A percentile compares a stretch with the other conserved stretches of the same genome.
phyloP scores from a whole-genome alignment of 2,888 invertebrate species.

The Drosophila mimetica region DNA sequence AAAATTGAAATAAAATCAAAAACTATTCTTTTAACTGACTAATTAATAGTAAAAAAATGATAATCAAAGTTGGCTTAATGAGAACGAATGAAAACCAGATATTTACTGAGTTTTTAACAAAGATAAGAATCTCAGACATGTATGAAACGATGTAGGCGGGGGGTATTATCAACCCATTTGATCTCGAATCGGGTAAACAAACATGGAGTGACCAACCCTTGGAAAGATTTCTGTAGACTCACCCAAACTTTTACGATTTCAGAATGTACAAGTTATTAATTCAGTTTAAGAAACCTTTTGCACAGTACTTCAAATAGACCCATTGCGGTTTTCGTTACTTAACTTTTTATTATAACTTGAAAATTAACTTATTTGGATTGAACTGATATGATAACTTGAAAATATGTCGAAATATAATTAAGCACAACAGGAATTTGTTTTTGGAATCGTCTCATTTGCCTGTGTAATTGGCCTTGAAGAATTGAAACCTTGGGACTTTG shows the following conservation, averaged over 20 bases:
- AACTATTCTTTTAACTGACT: slow-evolving; percentile 22
- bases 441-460: too few species aligned
- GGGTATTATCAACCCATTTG: not conserved
- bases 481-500: too few species aligned
- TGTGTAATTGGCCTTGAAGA: too few species aligned
- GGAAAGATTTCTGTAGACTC: not conserved
- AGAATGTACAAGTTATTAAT: too few species aligned
- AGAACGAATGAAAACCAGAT: not conserved
- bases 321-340: not conserved
- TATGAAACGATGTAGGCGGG: not conserved
- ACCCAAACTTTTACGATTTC: not conserved
- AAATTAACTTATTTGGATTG: not conserved
- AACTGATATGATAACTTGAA: not conserved
- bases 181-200: not conserved
- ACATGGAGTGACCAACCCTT: not conserved
- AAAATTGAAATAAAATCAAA: slow-evolving; percentile 46
- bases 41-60: slow-evolving; percentile 6
- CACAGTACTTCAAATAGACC: too few species aligned
- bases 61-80: slow-evolving; percentile 4
- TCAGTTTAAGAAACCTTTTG: not conserved
- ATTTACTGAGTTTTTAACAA: not conserved
- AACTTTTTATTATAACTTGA: not conserved
- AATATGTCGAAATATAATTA: not conserved
- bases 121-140: not conserved
- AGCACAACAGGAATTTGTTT: not conserved